Evolutionary conservation across 2,888 invertebrate species (phyloP), one percentile per base, ranked within the genome.

Genomic region (Hyposoter didymator): DNA sequence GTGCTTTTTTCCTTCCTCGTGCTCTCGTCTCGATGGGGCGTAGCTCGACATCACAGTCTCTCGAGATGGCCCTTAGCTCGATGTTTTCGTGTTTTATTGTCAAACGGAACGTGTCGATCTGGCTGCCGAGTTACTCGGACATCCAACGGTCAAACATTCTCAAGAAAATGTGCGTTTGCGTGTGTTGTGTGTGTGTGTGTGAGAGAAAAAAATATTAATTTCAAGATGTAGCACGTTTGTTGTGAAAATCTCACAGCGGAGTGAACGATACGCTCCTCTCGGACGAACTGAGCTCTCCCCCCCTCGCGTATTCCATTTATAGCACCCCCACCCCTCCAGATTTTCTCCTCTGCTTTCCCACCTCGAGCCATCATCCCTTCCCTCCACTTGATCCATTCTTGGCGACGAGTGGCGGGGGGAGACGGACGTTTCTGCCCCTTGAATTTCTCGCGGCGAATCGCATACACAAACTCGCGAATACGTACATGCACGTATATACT

Each of bases 201-300:
- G 39, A 47, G 47, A 19, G 32, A 72, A 70, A 70, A 70, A 70
- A 49, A 28, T 14, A 59, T 28, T 14, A 14, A 62, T 64, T 52
- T 17, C 52, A 62, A 82, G 82, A 75, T 80, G 79, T 72, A 82
- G 79, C 84, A 78, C 84, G 88, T 72, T 86, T 87, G 59, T 45
- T 84, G 82, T 88, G 88, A 84, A 78, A 81, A 86, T 78, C 87
- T 89, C 88, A 88, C 87, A 88, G 89, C 91, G 89, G 90, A 90
- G 89, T 89, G 83, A 91, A 91, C 93, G 91, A 91, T 90, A 92
- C 93, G 93, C 92, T 93, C 88, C 91, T 93, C 92, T 93, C 92
- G 91, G 91, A 92, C 90, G 91, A 92, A 94, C 94, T 94, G 93
- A 93, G 90, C 92, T 92, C 91, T 94, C 93, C 93, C 93, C 94